Conservation (phyloP, 2,888 invertebrate species). For the Euphydryas editha region DNA sequence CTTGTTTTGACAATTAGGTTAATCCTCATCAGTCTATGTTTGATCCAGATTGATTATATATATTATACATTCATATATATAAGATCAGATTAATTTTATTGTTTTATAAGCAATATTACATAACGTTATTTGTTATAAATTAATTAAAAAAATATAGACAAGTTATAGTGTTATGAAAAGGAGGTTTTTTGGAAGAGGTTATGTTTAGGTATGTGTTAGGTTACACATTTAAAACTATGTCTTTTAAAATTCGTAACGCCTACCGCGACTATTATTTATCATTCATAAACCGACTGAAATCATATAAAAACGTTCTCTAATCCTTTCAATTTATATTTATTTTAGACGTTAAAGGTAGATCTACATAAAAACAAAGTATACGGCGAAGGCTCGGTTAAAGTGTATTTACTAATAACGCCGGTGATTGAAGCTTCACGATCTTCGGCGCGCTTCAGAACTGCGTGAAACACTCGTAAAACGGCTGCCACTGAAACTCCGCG, state of each 20-base stretch:
- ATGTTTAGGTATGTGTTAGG: too few species aligned
- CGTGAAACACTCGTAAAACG: constrained; percentile 32
- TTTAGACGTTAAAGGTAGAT: not conserved
- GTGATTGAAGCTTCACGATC: constrained; percentile 22
- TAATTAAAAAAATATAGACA: too few species aligned
- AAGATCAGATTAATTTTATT: too few species aligned
- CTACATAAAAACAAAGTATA: not conserved
- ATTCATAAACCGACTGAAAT: not conserved
- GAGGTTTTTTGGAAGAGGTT: too few species aligned
- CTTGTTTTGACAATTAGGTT: constrained; percentile 4
- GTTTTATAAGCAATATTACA: too few species aligned
- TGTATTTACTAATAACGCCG: constrained; percentile 27
- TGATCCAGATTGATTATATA: not conserved
- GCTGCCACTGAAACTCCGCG: constrained; percentile 7
- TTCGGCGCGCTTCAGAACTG: constrained; percentile 20
- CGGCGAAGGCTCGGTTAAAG: constrained; percentile 12
- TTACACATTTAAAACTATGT: too few species aligned
- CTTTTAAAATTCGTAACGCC: too few species aligned
- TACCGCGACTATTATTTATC: too few species aligned
- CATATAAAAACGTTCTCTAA: not conserved
- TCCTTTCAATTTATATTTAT: not conserved
- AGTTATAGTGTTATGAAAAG: too few species aligned
- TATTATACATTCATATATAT: too few species aligned
- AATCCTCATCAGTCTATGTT: constrained; percentile 2
- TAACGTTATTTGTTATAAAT: too few species aligned